Evolutionary conservation across 2,113 vertebrate species (phyloP).

Genomic region (Octodon degus): DNA sequence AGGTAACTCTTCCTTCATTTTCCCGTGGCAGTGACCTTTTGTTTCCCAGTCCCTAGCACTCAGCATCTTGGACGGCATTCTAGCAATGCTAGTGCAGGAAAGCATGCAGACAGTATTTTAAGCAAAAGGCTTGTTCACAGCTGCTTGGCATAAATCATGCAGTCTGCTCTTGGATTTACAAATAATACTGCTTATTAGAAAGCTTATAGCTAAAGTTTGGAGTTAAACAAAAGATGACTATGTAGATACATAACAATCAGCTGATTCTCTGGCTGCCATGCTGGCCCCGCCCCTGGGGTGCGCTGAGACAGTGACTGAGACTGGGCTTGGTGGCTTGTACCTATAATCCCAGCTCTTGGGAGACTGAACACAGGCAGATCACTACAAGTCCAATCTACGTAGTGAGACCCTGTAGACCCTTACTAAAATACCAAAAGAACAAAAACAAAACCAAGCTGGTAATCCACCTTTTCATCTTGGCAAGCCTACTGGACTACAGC

Average conservation of each 20-base stretch:
- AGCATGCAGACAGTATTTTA: constrained; percentile 67
- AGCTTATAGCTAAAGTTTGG: constrained; percentile 72
- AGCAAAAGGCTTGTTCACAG: constrained; percentile 81
- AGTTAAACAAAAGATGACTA: constrained; percentile 76
- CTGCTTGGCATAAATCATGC: constrained; percentile 82
- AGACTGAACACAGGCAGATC: too few relatives aligned
- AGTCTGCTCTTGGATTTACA: constrained; percentile 74
- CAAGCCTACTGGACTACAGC: constrained; percentile 56
- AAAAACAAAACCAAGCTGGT: background rate
- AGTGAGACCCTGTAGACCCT: too few relatives aligned
- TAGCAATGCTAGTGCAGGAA: constrained; percentile 78
- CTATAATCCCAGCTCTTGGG: too few relatives aligned
- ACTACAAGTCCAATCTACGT: too few relatives aligned
- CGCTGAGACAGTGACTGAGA: too few relatives aligned
- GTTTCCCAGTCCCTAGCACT: constrained; percentile 68
- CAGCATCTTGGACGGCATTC: constrained; percentile 66
- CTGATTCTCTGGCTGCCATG: background rate
- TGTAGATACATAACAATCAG: constrained; percentile 51
- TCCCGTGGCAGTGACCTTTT: constrained; percentile 77
- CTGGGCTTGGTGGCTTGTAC: too few relatives aligned
- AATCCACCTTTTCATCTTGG: constrained; percentile 66
- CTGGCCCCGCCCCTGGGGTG: too few relatives aligned
- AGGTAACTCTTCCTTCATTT: constrained; percentile 54
- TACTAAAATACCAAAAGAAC: too few relatives aligned
- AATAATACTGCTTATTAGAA: constrained; percentile 79